phyloP scores from a whole-genome alignment of 2,888 invertebrate species.

The Volucella inanis region DNA sequence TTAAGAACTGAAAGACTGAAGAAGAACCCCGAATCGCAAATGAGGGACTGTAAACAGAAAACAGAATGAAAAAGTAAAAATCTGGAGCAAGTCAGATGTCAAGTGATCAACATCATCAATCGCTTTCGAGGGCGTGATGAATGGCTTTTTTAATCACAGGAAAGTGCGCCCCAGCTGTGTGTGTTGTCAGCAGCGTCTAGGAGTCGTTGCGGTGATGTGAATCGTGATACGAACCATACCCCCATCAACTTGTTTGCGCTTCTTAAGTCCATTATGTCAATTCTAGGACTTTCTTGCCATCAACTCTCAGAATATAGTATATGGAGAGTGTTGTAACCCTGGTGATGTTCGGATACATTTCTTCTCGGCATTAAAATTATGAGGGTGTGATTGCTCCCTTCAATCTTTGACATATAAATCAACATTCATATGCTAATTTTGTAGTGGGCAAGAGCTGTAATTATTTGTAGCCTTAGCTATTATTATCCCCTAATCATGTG shows the following conservation, averaged over 20 bases:
- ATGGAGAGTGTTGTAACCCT: background rate
- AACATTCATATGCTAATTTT: conserved; percentile 10
- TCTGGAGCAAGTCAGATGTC: conserved; percentile 63
- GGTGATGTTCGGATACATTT: background rate
- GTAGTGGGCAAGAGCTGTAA: conserved; percentile 39
- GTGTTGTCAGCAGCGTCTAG: background rate
- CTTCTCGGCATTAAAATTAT: background rate
- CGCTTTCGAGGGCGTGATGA: conserved; percentile 42
- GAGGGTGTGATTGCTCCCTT: background rate
- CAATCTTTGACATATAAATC: conserved; percentile 11
- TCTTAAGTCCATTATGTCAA: conserved; percentile 42
- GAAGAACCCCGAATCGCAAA: background rate
- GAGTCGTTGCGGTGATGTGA: background rate
- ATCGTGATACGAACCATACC: background rate
- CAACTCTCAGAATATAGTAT: background rate
- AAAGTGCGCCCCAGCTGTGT: conserved; percentile 21
- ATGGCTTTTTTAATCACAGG: conserved; percentile 49
- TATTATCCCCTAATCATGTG: conserved; percentile 48
- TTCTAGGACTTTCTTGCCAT: background rate
- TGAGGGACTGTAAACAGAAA: background rate
- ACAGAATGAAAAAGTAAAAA: conserved; percentile 21
- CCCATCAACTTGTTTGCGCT: conserved; percentile 26
- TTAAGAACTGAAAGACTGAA: background rate
- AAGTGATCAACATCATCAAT: conserved; percentile 64
- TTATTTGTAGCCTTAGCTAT: conserved; percentile 18